Conservation (phyloP, 2,888 invertebrate genomes). For the Rhopalosiphum nymphaeae region DNA sequence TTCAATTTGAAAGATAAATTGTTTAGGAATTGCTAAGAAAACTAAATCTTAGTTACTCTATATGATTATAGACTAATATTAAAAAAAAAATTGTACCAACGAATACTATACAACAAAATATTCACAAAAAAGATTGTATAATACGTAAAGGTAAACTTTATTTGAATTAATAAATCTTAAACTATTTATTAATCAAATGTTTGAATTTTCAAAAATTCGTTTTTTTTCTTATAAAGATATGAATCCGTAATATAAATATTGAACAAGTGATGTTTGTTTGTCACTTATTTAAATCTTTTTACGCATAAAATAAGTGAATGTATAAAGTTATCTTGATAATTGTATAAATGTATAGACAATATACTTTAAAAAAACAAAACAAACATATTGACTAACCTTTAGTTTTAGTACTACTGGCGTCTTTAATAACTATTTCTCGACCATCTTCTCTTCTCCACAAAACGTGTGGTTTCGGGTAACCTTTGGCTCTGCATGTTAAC, state of each 20-base stretch:
- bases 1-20: not conserved
- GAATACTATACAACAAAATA: not conserved
- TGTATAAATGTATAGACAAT: not conserved
- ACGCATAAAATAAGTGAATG: not conserved
- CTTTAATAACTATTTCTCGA: slow-evolving; percentile 82
- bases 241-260: not conserved
- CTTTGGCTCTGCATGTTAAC: slow-evolving; percentile 78
- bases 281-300: not conserved
- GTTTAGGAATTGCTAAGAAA: not conserved
- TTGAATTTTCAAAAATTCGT: not conserved
- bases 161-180: not conserved
- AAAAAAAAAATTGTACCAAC: not conserved
- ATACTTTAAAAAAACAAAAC: not conserved
- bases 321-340: not conserved
- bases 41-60: not conserved
- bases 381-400: slow-evolving; percentile 26
- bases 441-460: slow-evolving; percentile 89
- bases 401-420: slow-evolving; percentile 76
- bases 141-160: not conserved
- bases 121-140: not conserved
- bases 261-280: not conserved
- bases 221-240: not conserved
- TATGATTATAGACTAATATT: not conserved
- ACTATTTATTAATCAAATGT: not conserved
- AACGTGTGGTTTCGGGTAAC: slow-evolving; percentile 84